phyloP scores from a whole-genome alignment of 2,113 vertebrate genomes.

The Tapirus terrestris region DNA sequence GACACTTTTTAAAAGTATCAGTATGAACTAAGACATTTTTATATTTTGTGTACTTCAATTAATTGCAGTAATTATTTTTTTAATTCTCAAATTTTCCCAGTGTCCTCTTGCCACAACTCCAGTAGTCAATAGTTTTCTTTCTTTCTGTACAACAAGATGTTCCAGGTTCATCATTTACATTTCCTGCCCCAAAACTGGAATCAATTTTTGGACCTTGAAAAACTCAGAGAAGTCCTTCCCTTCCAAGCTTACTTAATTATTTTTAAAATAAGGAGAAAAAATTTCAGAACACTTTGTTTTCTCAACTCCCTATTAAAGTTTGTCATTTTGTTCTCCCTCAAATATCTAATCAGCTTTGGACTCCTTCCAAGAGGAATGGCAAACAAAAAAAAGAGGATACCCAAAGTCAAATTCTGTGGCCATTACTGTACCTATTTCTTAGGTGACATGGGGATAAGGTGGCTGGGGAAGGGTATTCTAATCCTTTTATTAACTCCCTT shows the following conservation, averaged over 20 bases:
- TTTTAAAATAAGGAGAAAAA: background rate
- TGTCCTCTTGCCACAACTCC: background rate
- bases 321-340: background rate
- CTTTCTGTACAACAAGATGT: background rate
- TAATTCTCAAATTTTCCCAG: background rate
- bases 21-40: background rate
- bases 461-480: background rate
- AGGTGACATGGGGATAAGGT: background rate
- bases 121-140: background rate
- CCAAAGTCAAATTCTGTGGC: background rate
- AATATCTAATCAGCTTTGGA: background rate
- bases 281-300: background rate
- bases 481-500: background rate
- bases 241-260: background rate
- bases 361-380: background rate
- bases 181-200: background rate
- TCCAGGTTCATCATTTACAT: background rate
- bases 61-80: background rate
- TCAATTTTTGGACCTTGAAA: conserved; percentile 19
- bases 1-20: background rate
- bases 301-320: background rate
- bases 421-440: background rate
- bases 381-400: background rate
- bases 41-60: background rate
- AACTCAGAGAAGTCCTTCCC: background rate